A percentile compares a stretch with the other conserved stretches of the same genome.
Evolutionary conservation across 2,113 vertebrate species (phyloP).

Genomic region (Plecotus auritus): DNA sequence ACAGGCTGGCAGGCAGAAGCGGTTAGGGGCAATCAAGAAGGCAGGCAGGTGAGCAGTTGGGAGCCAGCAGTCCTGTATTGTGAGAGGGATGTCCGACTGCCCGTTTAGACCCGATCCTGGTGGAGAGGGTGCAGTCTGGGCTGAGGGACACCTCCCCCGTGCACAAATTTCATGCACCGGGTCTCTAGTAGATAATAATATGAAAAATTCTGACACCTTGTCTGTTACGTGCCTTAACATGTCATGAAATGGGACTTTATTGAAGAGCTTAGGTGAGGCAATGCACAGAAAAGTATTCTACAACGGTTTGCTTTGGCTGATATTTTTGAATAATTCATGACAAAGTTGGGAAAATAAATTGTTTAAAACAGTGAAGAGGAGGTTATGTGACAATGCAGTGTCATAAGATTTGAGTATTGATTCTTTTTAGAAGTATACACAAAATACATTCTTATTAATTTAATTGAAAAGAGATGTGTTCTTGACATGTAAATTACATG

Average conservation of each 20-base stretch:
- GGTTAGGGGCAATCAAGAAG: too few species aligned
- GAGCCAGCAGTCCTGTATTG: too few species aligned
- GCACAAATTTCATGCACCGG: too few species aligned
- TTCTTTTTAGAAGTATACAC: background rate
- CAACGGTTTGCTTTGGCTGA: background rate
- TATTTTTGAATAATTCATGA: background rate
- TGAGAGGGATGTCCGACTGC: too few species aligned
- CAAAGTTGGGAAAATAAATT: background rate
- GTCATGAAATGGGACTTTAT: background rate
- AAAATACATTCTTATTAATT: background rate
- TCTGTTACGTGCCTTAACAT: background rate
- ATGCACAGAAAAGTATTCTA: background rate
- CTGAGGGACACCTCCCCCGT: too few species aligned
- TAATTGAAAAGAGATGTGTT: background rate
- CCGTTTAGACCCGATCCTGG: too few species aligned
- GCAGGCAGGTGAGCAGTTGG: too few species aligned
- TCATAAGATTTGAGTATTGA: background rate
- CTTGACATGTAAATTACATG: background rate
- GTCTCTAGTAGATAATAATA: background rate
- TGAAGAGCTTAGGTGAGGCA: background rate
- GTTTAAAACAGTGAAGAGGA: background rate
- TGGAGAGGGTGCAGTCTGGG: too few species aligned
- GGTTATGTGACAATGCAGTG: background rate
- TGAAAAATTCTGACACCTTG: background rate
- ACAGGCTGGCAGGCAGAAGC: too few species aligned